Percentiles rank a stretch among this genome's conserved stretches.
These are phyloP conservation scores for Sorex fumeus DNA, from an alignment of 2,113 vertebrate species.

Conservation along the genomic window DNA sequence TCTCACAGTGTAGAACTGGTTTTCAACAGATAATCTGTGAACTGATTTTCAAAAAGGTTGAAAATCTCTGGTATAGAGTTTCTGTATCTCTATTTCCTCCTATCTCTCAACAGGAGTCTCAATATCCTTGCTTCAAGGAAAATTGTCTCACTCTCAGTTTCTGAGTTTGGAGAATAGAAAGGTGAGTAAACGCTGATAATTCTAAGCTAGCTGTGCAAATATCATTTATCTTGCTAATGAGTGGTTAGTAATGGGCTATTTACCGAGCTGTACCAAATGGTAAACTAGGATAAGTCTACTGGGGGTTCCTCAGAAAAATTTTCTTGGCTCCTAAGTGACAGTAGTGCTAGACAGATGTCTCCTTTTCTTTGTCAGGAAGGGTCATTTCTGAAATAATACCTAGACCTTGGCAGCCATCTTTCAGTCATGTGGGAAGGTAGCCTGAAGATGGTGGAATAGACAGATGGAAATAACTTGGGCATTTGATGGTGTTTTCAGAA, in stretches of 20 bases:
- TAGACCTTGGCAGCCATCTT: neutral
- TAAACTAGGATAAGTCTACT: neutral
- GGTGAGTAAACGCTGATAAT: neutral
- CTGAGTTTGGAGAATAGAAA: neutral
- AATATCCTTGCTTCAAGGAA: neutral
- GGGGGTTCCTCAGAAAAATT: neutral
- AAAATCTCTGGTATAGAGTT: neutral
- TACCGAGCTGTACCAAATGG: constrained; percentile 25
- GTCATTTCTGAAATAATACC: constrained; percentile 7
- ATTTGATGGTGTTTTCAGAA: neutral
- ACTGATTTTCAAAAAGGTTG: too few relatives aligned
- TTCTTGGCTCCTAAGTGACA: constrained; percentile 1
- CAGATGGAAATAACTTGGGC: neutral
- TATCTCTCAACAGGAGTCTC: neutral
- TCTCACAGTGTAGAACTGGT: neutral
- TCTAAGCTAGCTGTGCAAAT: neutral
- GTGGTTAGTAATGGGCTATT: neutral
- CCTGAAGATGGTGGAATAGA: neutral
- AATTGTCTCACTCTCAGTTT: constrained; percentile 13
- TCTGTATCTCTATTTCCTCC: neutral
- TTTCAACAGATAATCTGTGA: too few relatives aligned
- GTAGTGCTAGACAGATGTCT: neutral
- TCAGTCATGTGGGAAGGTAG: neutral
- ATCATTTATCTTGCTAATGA: constrained; percentile 13
- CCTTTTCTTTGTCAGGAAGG: constrained; percentile 6